A percentile compares a stretch with the other conserved stretches of the same genome.
Evolutionary conservation across 2,888 invertebrate species (phyloP).

Genomic region (Koerneria pararmatus): DNA sequence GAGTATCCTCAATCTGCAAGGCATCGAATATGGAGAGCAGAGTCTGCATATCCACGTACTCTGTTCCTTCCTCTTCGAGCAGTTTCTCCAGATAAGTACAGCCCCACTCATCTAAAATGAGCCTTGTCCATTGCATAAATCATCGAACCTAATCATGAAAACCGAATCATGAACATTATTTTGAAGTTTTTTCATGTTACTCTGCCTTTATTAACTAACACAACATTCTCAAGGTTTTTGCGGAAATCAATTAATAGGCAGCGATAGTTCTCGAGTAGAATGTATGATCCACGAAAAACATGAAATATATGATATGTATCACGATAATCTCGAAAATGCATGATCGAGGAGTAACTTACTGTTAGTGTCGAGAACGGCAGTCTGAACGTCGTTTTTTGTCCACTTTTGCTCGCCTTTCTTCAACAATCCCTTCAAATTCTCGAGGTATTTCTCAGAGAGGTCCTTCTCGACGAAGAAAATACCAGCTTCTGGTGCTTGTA

Average conservation of each 20-base stretch:
- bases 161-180: no score
- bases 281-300: no score
- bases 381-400: conserved; percentile 33
- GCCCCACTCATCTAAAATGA: conserved; percentile 22
- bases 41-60: conserved; percentile 1
- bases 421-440: background rate
- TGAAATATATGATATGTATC: no score
- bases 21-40: conserved; percentile 23
- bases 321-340: no score
- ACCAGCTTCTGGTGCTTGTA: conserved; percentile 31
- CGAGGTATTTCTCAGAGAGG: conserved; percentile 27
- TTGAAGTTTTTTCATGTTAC: no score
- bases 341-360: conserved; percentile 25
- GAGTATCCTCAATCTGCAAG: conserved; percentile 25
- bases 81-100: conserved; percentile 28
- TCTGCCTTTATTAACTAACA: no score
- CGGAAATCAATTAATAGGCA: no score
- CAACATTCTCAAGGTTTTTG: no score
- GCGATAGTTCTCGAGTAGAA: no score
- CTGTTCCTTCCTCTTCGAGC: background rate
- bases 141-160: no score
- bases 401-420: conserved; percentile 25
- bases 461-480: conserved; percentile 39
- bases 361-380: conserved; percentile 31
- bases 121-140: no score